These are phyloP conservation scores for Aspidoscelis tigris DNA, from an alignment of 2,113 vertebrate genomes.

Conservation along the genomic window DNA sequence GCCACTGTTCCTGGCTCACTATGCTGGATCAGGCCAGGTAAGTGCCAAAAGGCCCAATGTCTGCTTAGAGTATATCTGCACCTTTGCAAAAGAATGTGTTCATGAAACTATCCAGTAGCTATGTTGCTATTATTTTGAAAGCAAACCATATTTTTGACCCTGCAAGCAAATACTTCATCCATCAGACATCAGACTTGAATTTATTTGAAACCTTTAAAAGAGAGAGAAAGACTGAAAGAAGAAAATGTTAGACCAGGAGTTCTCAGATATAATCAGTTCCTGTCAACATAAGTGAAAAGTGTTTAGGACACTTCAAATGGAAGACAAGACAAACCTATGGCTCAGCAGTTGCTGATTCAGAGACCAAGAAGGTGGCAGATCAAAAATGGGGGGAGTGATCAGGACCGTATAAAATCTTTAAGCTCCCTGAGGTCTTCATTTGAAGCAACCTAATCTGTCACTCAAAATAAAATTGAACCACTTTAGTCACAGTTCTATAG, in stretches of 20 bases:
- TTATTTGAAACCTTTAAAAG: background rate
- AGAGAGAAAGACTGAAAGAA: background rate
- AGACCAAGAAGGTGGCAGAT: background rate
- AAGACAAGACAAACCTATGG: background rate
- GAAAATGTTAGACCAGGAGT: background rate
- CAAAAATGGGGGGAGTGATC: constrained; percentile 1
- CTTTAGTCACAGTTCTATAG: background rate
- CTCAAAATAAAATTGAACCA: background rate
- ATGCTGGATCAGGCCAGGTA: too few species aligned
- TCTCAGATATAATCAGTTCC: background rate
- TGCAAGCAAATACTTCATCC: background rate
- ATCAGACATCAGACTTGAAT: background rate
- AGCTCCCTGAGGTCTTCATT: background rate
- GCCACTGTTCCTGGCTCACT: too few species aligned
- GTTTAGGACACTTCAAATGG: background rate
- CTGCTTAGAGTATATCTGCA: too few species aligned
- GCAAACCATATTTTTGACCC: background rate
- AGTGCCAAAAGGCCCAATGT: too few species aligned
- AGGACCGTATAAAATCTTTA: background rate
- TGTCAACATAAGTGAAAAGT: constrained; percentile 37
- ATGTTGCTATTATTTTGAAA: background rate
- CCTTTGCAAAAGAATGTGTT: background rate
- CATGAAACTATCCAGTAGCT: background rate
- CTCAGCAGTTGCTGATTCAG: constrained; percentile 4
- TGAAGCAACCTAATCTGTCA: background rate